Evolutionary conservation across 2,113 vertebrate genomes (phyloP).

Genomic region (Piaya cayana): DNA sequence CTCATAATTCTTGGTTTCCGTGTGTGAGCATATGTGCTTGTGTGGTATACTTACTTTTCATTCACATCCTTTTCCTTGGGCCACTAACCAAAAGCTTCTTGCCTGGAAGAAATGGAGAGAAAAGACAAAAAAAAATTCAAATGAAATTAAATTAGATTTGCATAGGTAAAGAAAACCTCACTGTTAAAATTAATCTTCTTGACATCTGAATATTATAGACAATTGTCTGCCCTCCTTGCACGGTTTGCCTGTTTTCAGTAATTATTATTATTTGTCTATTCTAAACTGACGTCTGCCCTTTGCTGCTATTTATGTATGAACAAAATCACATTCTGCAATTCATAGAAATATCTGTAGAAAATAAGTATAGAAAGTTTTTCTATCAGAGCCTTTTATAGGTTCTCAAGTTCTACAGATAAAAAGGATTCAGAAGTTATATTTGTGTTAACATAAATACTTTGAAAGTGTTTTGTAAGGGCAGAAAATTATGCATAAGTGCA

Average conservation of each 20-base stretch:
- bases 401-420: not conserved
- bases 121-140: not conserved
- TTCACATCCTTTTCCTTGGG: not conserved
- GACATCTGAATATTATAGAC: not conserved
- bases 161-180: not conserved
- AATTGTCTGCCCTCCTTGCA: not conserved
- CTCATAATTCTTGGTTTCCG: not conserved
- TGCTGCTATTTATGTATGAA: slow-evolving; percentile 10
- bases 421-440: not conserved
- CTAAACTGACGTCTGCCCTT: not conserved
- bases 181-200: not conserved
- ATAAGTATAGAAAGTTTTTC: not conserved
- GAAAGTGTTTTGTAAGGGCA: not conserved
- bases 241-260: not conserved
- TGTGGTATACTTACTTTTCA: not conserved
- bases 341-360: not conserved
- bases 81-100: not conserved
- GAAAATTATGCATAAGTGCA: not conserved
- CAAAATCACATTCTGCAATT: not conserved
- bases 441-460: not conserved
- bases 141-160: not conserved
- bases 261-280: not conserved
- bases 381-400: not conserved
- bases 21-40: not conserved
- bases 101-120: not conserved